A percentile compares a stretch with the other conserved stretches of the same genome.
These are phyloP conservation scores for Podotricha telesiphe DNA, from an alignment of 2,888 invertebrate species.

Conservation along the genomic window DNA sequence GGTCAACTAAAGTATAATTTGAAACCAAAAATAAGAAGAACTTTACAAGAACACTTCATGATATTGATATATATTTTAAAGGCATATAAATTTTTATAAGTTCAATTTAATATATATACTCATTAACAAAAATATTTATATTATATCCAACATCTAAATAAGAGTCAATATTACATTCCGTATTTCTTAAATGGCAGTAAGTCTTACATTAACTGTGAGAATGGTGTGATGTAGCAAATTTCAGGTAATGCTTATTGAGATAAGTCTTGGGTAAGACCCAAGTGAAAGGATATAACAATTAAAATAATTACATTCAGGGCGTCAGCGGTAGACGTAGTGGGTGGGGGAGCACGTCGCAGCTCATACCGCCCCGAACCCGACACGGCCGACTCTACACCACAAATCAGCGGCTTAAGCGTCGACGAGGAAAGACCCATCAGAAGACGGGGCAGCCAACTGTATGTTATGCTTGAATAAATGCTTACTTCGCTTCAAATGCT, in stretches of 20 bases:
- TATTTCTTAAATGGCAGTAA: too few species aligned
- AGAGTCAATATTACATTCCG: too few species aligned
- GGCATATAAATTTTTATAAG: not conserved
- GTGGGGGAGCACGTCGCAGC: conserved; percentile 84
- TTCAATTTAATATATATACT: too few species aligned
- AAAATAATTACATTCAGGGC: conserved; percentile 72
- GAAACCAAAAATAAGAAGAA: not conserved
- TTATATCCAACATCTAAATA: too few species aligned
- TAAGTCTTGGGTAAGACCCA: not conserved
- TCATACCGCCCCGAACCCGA: conserved; percentile 86
- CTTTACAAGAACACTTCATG: not conserved
- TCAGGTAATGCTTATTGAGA: conserved; percentile 1
- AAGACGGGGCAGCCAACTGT: conserved; percentile 93
- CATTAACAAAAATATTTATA: too few species aligned
- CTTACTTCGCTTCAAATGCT: not conserved
- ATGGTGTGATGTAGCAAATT: not conserved
- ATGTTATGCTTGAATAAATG: conserved; percentile 67
- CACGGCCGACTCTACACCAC: conserved; percentile 80
- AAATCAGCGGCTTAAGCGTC: conserved; percentile 84
- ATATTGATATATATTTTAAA: not conserved
- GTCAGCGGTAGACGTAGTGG: conserved; percentile 93
- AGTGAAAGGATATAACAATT: conserved; percentile 2
- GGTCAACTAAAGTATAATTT: not conserved
- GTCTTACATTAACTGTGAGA: not conserved
- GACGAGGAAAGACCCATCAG: conserved; percentile 89